These are phyloP conservation scores for Argyra leucocephala DNA, from an alignment of 2,888 invertebrate species.

Conservation along the genomic window DNA sequence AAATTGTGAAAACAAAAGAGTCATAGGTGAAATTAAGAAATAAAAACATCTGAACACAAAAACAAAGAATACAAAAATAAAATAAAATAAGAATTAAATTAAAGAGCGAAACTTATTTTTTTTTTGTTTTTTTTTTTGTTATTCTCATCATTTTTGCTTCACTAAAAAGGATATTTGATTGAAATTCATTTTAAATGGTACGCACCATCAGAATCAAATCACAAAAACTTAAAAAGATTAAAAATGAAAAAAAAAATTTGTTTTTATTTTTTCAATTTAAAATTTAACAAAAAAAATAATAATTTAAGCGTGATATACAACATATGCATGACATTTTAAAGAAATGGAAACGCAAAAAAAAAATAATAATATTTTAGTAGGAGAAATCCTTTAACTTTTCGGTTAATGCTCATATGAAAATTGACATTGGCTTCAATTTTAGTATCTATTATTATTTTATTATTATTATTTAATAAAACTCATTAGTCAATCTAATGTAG, in stretches of 20 bases:
- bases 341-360: too few species aligned
- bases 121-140: too few species aligned
- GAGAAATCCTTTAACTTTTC: conserved; percentile 7
- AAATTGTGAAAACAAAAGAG: neutral
- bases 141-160: too few species aligned
- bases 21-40: conserved; percentile 3
- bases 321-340: neutral
- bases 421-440: neutral
- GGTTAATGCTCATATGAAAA: neutral
- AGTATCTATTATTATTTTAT: neutral
- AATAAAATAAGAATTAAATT: neutral
- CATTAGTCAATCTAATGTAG: too few species aligned
- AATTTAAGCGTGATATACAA: neutral
- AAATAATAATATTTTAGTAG: too few species aligned
- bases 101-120: neutral
- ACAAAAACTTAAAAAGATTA: neutral
- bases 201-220: neutral
- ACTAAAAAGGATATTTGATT: neutral
- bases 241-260: neutral
- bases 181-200: neutral
- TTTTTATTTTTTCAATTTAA: neutral
- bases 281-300: neutral
- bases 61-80: neutral
- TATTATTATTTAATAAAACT: too few species aligned
- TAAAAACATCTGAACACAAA: neutral